phyloP scores from a whole-genome alignment of 2,888 invertebrate species.

The Rapana venosa region DNA sequence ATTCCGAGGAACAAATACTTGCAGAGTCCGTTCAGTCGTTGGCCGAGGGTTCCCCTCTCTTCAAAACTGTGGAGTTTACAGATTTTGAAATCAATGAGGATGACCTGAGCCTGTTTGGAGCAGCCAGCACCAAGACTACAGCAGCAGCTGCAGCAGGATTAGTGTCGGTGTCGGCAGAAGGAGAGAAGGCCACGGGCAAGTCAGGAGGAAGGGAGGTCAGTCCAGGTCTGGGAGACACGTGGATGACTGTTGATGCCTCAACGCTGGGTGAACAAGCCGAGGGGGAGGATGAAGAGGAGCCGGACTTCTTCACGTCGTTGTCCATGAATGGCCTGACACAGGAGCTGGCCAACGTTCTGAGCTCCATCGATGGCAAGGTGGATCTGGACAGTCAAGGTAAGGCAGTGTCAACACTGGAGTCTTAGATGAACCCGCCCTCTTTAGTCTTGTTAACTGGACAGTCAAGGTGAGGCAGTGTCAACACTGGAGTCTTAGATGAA shows the following conservation, averaged over 20 bases:
- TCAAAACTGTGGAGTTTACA: constrained; percentile 27
- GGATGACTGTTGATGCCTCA: constrained; percentile 52
- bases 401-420: not conserved
- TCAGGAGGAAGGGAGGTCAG: constrained; percentile 24
- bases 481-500: no score
- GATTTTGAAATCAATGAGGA: constrained; percentile 34
- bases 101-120: constrained; percentile 36
- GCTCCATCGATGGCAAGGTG: constrained; percentile 57
- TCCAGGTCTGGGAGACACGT: constrained; percentile 47
- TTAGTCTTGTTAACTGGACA: not conserved
- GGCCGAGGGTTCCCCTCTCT: constrained; percentile 5
- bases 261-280: constrained; percentile 38
- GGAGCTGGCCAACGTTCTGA: constrained; percentile 72
- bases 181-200: not conserved
- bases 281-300: constrained; percentile 53
- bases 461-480: constrained; percentile 7
- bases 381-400: constrained; percentile 23
- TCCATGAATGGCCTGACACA: constrained; percentile 73
- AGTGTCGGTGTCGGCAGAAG: not conserved
- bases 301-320: constrained; percentile 71
- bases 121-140: not conserved
- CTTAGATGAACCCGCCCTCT: no score
- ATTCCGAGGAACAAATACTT: not conserved
- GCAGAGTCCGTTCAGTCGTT: not conserved
- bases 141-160: not conserved